These are phyloP conservation scores for Danaus plexippus DNA, from an alignment of 1,140 invertebrate genomes.

Conservation along the genomic window DNA sequence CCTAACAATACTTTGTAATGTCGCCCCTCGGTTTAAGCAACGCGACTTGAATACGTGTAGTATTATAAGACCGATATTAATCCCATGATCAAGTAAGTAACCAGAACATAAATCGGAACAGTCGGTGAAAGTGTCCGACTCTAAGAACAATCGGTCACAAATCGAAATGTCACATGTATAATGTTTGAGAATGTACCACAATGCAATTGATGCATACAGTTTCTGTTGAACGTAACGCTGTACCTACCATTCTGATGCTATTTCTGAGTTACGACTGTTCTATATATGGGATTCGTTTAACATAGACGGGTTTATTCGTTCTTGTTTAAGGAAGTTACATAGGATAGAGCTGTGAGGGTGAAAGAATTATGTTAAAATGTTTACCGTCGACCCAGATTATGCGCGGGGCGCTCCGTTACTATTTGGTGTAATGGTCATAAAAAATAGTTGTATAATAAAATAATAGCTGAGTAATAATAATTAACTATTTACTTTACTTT, in stretches of 20 bases:
- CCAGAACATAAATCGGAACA: constrained; percentile 48
- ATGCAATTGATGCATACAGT: constrained; percentile 20
- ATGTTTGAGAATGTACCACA: constrained; percentile 38
- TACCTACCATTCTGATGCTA: constrained; percentile 3
- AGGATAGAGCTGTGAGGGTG: constrained; percentile 30
- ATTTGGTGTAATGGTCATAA: too few species aligned
- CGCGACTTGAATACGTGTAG: constrained; percentile 45
- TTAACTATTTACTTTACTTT: too few species aligned
- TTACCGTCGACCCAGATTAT: constrained; percentile 46
- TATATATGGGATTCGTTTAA: constrained; percentile 25
- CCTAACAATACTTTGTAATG: constrained; percentile 36
- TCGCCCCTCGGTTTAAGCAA: constrained; percentile 41
- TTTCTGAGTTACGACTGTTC: constrained; percentile 11
- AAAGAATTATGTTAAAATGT: constrained; percentile 53
- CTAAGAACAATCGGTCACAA: constrained; percentile 49
- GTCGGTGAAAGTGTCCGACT: constrained; percentile 59
- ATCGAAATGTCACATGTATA: constrained; percentile 40
- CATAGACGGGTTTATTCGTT: constrained; percentile 28
- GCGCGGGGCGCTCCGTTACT: constrained; percentile 21
- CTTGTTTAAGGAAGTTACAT: constrained; percentile 32
- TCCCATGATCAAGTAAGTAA: constrained; percentile 36
- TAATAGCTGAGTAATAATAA: too few species aligned
- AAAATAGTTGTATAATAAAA: too few species aligned
- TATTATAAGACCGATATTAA: constrained; percentile 43
- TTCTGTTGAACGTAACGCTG: neutral